These are phyloP conservation scores for Anniella stebbinsi DNA, from an alignment of 2,797 vertebrate species.

Conservation along the genomic window DNA sequence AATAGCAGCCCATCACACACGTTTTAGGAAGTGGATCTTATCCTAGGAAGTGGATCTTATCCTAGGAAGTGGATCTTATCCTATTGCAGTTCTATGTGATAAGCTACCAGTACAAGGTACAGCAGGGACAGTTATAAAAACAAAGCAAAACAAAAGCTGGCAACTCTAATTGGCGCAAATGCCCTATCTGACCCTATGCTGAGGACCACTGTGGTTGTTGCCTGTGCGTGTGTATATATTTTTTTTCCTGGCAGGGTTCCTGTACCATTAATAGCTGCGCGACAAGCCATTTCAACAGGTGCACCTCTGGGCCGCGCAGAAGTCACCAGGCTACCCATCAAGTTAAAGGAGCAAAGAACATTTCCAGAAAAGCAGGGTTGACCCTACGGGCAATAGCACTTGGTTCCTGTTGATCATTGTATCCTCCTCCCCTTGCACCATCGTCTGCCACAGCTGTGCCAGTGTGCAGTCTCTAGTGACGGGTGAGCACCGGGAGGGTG, in stretches of 20 bases:
- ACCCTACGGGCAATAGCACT: neutral
- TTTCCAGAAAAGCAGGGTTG: neutral
- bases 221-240: neutral
- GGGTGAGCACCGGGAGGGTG: no score
- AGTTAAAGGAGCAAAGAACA: neutral
- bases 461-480: neutral
- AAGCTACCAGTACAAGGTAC: neutral
- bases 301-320: neutral
- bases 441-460: neutral
- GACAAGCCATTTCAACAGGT: conserved; percentile 3
- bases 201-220: neutral
- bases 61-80: neutral
- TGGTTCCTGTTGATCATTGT: neutral
- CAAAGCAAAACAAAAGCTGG: neutral
- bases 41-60: no score
- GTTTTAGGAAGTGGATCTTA: neutral
- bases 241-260: neutral
- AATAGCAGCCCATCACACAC: neutral
- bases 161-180: neutral
- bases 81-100: neutral
- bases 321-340: neutral
- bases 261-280: conserved; percentile 8
- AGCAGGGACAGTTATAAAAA: neutral
- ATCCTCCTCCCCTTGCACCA: neutral
- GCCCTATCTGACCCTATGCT: neutral